Conservation (phyloP, 2,797 vertebrate species). For the Hoplostethus atlanticus region DNA sequence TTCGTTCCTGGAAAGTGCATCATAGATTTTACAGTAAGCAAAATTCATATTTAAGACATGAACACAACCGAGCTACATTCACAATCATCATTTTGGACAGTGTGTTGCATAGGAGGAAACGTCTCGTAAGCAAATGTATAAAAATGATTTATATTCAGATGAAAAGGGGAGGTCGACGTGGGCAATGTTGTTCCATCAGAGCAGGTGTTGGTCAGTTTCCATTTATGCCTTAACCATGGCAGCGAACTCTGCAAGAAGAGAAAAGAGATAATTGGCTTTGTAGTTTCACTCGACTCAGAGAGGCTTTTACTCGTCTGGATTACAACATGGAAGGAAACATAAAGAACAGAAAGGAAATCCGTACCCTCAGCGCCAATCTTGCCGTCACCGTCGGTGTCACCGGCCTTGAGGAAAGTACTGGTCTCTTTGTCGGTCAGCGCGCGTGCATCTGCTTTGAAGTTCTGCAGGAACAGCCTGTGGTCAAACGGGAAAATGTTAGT, state of each 20-base stretch:
- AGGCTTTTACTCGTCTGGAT: no score
- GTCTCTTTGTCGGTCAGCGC: slow-evolving; percentile 83
- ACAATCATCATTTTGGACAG: slow-evolving; percentile 86
- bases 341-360: neutral
- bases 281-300: no score
- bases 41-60: slow-evolving; percentile 90
- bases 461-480: slow-evolving; percentile 86
- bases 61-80: slow-evolving; percentile 87
- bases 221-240: slow-evolving; percentile 81
- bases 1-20: slow-evolving; percentile 89
- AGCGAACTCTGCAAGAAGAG: slow-evolving; percentile 79
- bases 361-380: slow-evolving; percentile 87
- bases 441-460: slow-evolving; percentile 81
- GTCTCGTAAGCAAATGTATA: slow-evolving; percentile 86
- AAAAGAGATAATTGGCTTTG: neutral
- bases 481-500: neutral
- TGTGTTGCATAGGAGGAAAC: slow-evolving; percentile 84
- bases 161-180: slow-evolving; percentile 81
- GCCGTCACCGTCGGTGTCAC: slow-evolving; percentile 87
- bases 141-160: slow-evolving; percentile 87
- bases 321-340: neutral
- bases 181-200: slow-evolving; percentile 85
- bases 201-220: slow-evolving; percentile 83
- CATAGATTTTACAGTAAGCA: slow-evolving; percentile 87
- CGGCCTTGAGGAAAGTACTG: slow-evolving; percentile 82